Percentiles rank a stretch among this genome's conserved stretches.
Evolutionary conservation across 1,140 invertebrate genomes (phyloP).

Genomic region (Triops cancriformis): DNA sequence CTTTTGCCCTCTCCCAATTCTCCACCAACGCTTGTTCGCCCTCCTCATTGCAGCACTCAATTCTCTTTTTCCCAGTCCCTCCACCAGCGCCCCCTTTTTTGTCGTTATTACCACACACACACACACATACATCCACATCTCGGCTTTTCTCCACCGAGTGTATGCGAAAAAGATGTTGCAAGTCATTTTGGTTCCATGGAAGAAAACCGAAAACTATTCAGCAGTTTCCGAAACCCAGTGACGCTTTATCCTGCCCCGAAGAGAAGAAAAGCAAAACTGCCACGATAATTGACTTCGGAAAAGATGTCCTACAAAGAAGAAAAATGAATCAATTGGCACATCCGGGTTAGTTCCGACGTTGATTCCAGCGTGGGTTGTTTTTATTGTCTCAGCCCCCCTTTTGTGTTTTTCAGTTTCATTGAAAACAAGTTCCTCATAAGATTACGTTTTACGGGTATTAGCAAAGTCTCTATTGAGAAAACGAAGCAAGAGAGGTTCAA

Average conservation of each 20-base stretch:
- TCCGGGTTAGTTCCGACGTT: neutral
- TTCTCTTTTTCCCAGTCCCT: neutral
- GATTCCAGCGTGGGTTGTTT: neutral
- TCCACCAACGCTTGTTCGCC: neutral
- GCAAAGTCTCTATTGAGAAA: neutral
- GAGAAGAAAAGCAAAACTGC: neutral
- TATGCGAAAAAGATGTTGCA: constrained; percentile 3
- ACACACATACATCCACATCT: neutral
- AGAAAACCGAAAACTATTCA: neutral
- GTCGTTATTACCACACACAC: neutral
- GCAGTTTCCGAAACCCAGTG: neutral
- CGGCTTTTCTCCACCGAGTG: neutral
- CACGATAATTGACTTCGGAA: neutral
- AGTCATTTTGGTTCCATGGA: constrained; percentile 13
- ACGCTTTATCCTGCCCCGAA: neutral
- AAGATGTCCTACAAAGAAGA: neutral
- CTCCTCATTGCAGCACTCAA: neutral
- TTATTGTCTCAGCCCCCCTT: neutral
- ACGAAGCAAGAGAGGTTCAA: neutral
- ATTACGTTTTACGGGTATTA: constrained; percentile 11
- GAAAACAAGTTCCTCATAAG: constrained; percentile 1
- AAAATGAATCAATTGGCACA: neutral
- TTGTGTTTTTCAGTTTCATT: neutral
- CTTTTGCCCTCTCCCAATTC: neutral
- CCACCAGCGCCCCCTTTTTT: neutral